Evolutionary conservation across 1,140 invertebrate genomes (phyloP), one percentile per base, ranked within the genome.

Genomic region (Ceratosolen fusciceps): DNA sequence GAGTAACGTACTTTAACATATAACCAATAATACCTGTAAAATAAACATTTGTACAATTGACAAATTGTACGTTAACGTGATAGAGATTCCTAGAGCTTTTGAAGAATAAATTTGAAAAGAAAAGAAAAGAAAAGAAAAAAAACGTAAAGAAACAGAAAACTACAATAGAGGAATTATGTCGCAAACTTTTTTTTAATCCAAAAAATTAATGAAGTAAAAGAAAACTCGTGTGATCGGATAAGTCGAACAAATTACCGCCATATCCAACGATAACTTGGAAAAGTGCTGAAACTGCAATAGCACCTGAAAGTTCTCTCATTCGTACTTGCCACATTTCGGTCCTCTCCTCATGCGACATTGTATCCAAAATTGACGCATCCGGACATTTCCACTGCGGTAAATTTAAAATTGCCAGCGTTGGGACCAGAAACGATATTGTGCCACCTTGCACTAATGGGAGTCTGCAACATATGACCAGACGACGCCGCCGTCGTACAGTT

Each of bases 341-440:
- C 14, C 92, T 88, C 49, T 94, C 91, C 1, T 92, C 92, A 0
- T 84, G 79, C 0, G 90, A 88, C 92, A 95, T 93, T n/a, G 90
- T 88, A 7, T 89, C 86, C 12, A 95, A 80, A 19, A 89, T 84
- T 1, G 90, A 90, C 0, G 86, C 77, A 0, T 88, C 82, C 0
- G 96, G 96, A 86, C 96, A 97, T 82, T 94, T 92, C 95, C 95
- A 96, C 81, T 93, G 91, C 1, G 95, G 94, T 60, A 96, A 88
- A 80, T 92, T 92, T 2, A 98, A 90, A 83, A 98, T 95, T 0
- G 96, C 95, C n/a, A 97, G 86, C 0, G 95, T 95, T 0, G 96
- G 96, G 7, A 96, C 94, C 21, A 98, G 86, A 89, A 97, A 97
- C 0, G 95, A 94, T 83, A 97, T 96, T 0, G 96, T 96, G 0